Evolutionary conservation across 2,888 invertebrate genomes (phyloP), one percentile per base, ranked within the genome.

Genomic region (Fragum whitleyi): DNA sequence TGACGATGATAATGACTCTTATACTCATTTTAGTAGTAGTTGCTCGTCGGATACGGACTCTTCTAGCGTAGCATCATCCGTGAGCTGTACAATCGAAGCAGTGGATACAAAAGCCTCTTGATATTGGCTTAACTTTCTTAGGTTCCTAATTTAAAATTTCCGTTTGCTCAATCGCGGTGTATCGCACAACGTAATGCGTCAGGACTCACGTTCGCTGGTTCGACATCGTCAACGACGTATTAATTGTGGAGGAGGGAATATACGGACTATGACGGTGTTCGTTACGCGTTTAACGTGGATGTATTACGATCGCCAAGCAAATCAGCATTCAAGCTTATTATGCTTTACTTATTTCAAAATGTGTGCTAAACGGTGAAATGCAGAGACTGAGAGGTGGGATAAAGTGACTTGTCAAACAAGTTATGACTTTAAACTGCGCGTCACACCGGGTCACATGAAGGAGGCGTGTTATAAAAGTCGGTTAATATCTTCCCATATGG

Each of bases 11-110:
- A 81, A 77, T 42, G 85, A 84, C 32, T 91, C 91, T 14, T 91
- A 90, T 75, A 86, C 86, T 5, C 92, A 92, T 57, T 90, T 90
- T 59, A 88, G 87, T 53, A 88, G 87, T 47, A 86, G 89, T 74
- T 77, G 81, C 23, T 74, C 84, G 26, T 86, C 85, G 11, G 86
- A 86, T 42, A 71, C 77, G 28, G 88, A 87, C 55, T 57, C 79
- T 11, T 73, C 76, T n/a, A 83, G 83, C 71, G 76, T 83, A 1
- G 79, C 80, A 5, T 86, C 86, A 3, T 77, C 79, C 23, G 70
- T 85, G 19, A 77, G 79, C 29, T 81, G 79, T 51, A 77, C 59
- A 47, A 77, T 81, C 28, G 81, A 79, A 53, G 36, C 70, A n/a
- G 72, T 79, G 53, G 70, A 74, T 14, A 21, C 61, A 2, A 28